Percentiles rank a stretch among this genome's conserved stretches.
Evolutionary conservation across 2,888 invertebrate species (phyloP).

Genomic region (Dolichomitus sp.): DNA sequence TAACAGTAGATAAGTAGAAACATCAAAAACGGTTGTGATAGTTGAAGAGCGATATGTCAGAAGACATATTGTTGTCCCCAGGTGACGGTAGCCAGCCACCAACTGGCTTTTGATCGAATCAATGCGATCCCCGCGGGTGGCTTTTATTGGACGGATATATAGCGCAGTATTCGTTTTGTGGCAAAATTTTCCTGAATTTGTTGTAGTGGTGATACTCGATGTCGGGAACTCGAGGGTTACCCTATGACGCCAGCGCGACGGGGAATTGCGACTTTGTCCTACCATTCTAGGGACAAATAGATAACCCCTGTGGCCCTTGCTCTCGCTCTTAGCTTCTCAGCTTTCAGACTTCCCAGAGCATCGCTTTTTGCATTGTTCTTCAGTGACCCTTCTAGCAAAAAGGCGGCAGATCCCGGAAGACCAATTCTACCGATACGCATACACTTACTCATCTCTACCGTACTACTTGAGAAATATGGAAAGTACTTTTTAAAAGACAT

Average conservation of each 20-base stretch:
- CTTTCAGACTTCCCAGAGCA: conserved; percentile 8
- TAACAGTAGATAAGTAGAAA: not conserved
- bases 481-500: conserved; percentile 80
- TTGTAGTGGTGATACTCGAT: conserved; percentile 24
- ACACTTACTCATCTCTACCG: conserved; percentile 57
- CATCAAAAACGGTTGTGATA: conserved; percentile 71
- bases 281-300: conserved; percentile 16
- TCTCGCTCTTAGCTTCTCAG: conserved; percentile 26
- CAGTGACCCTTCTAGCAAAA: conserved; percentile 8
- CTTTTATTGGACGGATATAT: conserved; percentile 75
- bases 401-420: conserved; percentile 76
- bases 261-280: conserved; percentile 17
- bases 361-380: conserved; percentile 6
- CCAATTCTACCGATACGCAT: conserved; percentile 80
- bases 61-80: conserved; percentile 12
- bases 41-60: conserved; percentile 16
- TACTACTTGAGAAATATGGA: conserved; percentile 79
- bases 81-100: conserved; percentile 74
- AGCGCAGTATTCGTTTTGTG: conserved; percentile 50
- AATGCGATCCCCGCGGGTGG: conserved; percentile 72
- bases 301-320: conserved; percentile 16
- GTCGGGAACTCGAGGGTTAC: conserved; percentile 22
- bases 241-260: conserved; percentile 25
- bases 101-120: conserved; percentile 80
- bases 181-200: conserved; percentile 7